Evolutionary conservation across 2,888 invertebrate genomes (phyloP).

Genomic region (Acanthopleura granulata): DNA sequence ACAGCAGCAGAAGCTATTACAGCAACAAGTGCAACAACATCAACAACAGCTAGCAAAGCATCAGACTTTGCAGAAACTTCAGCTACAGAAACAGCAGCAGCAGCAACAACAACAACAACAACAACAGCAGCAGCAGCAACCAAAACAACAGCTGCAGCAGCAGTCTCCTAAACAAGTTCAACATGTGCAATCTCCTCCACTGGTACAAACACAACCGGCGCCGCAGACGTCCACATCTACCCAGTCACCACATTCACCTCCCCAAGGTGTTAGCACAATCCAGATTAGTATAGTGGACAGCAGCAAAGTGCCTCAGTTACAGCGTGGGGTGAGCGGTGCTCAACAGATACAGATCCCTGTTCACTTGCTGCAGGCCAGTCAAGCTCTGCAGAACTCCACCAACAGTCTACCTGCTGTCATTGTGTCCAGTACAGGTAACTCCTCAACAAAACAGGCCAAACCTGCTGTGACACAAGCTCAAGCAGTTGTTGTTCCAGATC

Average conservation of each 20-base stretch:
- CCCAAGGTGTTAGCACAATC: constrained; percentile 25
- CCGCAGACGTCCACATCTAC: not conserved
- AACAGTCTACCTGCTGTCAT: not conserved
- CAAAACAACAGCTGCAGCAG: too few relatives aligned
- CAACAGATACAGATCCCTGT: constrained; percentile 50
- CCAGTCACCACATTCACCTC: not conserved
- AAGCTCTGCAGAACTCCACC: not conserved
- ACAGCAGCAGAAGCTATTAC: constrained; percentile 38
- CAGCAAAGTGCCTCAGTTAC: constrained; percentile 9
- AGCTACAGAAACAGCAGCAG: constrained; percentile 29
- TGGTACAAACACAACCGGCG: not conserved
- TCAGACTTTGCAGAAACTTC: constrained; percentile 21
- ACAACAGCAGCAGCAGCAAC: too few relatives aligned
- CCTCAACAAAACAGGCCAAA: not conserved
- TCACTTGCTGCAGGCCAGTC: constrained; percentile 36
- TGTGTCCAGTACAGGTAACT: constrained; percentile 7
- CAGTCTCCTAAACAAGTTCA: constrained; percentile 11
- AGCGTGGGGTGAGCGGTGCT: constrained; percentile 18
- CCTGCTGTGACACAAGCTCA: not conserved
- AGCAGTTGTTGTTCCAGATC: not conserved
- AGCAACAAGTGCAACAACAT: constrained; percentile 38
- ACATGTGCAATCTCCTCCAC: not conserved
- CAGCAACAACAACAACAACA: constrained; percentile 42
- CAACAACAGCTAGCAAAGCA: constrained; percentile 76
- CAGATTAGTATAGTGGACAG: constrained; percentile 24